A percentile compares a stretch with the other conserved stretches of the same genome.
Conservation (phyloP, 2,888 invertebrate species). For the Eupeodes luniger region DNA sequence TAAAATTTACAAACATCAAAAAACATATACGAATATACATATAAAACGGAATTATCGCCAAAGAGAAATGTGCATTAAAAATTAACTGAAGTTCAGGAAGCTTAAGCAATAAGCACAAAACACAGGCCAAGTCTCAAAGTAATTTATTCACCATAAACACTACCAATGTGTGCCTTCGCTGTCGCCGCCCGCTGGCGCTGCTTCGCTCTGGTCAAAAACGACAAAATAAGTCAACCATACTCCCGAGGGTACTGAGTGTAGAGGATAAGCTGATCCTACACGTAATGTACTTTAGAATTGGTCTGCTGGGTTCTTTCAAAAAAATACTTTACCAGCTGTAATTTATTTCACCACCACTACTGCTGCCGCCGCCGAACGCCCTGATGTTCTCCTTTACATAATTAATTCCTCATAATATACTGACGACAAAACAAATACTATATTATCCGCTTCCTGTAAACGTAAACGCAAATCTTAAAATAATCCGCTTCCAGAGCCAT, state of each 20-base stretch:
- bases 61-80: slow-evolving; percentile 64
- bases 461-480: background rate
- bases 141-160: slow-evolving; percentile 62
- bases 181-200: too few species aligned
- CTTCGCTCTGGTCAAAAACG: slow-evolving; percentile 29
- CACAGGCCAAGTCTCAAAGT: slow-evolving; percentile 32
- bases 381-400: slow-evolving; percentile 56
- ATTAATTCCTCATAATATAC: slow-evolving; percentile 66
- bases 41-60: slow-evolving; percentile 33
- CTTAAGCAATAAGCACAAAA: slow-evolving; percentile 46
- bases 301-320: slow-evolving; percentile 19
- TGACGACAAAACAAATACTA: slow-evolving; percentile 28
- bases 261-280: background rate
- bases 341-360: slow-evolving; percentile 47
- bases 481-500: background rate
- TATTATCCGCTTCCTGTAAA: slow-evolving; percentile 1
- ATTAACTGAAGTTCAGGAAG: slow-evolving; percentile 56
- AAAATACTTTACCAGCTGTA: slow-evolving; percentile 32
- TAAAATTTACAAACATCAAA: slow-evolving; percentile 4
- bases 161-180: slow-evolving; percentile 12
- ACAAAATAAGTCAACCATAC: slow-evolving; percentile 32
- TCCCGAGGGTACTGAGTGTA: background rate
- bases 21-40: background rate
- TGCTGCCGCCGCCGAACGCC: background rate
- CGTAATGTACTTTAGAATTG: slow-evolving; percentile 16